Conservation (phyloP, 2,113 vertebrate genomes). For the Hydropotes inermis region DNA sequence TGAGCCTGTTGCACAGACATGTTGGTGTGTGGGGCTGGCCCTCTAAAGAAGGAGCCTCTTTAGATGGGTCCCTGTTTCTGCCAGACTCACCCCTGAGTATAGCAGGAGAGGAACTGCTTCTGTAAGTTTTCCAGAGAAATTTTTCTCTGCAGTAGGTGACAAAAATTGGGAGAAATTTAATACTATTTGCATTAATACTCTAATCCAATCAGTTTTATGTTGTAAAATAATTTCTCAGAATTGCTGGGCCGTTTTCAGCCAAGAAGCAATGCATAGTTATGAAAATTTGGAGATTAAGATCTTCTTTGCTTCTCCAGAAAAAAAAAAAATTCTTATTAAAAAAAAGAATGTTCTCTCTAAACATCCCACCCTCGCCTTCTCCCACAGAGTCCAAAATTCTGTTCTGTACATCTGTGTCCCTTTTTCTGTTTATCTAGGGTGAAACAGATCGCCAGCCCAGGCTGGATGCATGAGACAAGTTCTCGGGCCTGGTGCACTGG, state of each 20-base stretch:
- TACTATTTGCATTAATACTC: not conserved
- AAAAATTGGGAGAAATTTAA: not conserved
- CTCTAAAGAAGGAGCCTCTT: not conserved
- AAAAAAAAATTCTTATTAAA: not conserved
- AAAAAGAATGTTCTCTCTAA: not conserved
- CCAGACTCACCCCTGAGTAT: not conserved
- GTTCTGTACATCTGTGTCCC: too few species aligned
- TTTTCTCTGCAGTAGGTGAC: not conserved
- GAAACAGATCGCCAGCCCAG: too few species aligned
- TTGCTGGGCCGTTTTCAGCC: not conserved
- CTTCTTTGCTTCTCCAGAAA: not conserved
- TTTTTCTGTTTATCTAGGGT: too few species aligned
- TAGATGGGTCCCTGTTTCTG: not conserved
- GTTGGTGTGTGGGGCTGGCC: not conserved
- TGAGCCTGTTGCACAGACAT: not conserved
- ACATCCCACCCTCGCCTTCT: too few species aligned
- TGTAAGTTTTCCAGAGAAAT: not conserved
- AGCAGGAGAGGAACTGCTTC: not conserved
- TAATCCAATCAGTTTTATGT: not conserved
- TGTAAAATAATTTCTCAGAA: not conserved
- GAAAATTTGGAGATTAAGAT: not conserved
- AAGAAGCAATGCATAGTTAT: not conserved
- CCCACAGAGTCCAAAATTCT: too few species aligned
- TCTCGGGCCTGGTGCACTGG: too few species aligned
- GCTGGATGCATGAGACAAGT: too few species aligned